Conservation (phyloP, 2,888 invertebrate species). For the Ormyrus rosae region DNA sequence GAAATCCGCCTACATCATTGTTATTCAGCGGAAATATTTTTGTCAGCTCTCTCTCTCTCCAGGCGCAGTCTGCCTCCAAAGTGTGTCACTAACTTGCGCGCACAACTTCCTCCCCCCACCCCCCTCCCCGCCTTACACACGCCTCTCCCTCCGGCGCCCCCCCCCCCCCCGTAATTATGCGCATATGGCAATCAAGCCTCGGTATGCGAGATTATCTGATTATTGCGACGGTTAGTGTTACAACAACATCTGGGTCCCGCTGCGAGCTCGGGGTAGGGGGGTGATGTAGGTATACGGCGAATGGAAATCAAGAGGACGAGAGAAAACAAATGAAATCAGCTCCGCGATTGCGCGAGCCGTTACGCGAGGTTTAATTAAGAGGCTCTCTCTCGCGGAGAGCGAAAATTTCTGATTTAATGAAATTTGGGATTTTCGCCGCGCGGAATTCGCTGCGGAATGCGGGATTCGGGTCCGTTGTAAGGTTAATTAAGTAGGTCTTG, state of each 20-base stretch:
- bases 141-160: not conserved
- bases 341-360: too few relatives aligned
- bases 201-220: conserved; percentile 45
- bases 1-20: too few relatives aligned
- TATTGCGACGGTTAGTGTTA: conserved; percentile 36
- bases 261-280: too few relatives aligned
- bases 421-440: too few relatives aligned
- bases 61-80: not conserved
- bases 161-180: conserved; percentile 33
- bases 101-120: conserved; percentile 1
- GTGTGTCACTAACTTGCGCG: not conserved
- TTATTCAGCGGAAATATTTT: too few relatives aligned
- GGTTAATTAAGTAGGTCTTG: too few relatives aligned
- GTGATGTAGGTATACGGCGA: not conserved
- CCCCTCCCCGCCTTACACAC: not conserved
- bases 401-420: too few relatives aligned
- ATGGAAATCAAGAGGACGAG: conserved; percentile 3
- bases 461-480: too few relatives aligned
- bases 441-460: too few relatives aligned
- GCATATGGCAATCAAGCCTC: conserved; percentile 46
- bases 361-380: too few relatives aligned
- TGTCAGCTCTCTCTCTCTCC: too few relatives aligned
- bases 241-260: conserved; percentile 28
- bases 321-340: not conserved
- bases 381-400: too few relatives aligned